phyloP scores from a whole-genome alignment of 2,888 invertebrate genomes.

The Hydrotaea cyrtoneurina region DNA sequence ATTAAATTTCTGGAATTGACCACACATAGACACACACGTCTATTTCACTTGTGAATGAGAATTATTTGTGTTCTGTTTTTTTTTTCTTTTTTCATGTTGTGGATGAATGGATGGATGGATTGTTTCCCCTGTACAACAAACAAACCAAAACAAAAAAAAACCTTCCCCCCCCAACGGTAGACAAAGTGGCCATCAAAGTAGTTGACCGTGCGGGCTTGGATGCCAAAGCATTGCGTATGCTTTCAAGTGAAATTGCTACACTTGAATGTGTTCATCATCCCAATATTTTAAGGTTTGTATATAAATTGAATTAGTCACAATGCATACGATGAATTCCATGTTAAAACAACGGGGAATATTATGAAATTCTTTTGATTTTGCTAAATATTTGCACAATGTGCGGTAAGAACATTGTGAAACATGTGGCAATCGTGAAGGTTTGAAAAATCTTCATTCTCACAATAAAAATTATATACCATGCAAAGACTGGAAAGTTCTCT shows the following conservation, averaged over 20 bases:
- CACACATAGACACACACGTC: neutral
- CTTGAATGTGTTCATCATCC: conserved; percentile 88
- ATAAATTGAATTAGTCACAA: too few relatives aligned
- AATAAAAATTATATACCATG: too few relatives aligned
- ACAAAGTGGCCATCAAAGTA: conserved; percentile 89
- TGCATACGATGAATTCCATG: too few relatives aligned
- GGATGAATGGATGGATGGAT: neutral
- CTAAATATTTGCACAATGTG: too few relatives aligned
- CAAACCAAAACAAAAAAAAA: neutral
- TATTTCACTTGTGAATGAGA: conserved; percentile 1
- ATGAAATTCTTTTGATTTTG: too few relatives aligned
- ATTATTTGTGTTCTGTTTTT: neutral
- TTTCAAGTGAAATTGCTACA: conserved; percentile 85
- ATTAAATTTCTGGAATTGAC: neutral
- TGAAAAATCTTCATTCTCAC: too few relatives aligned
- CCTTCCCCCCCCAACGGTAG: conserved; percentile 82
- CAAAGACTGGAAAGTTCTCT: too few relatives aligned
- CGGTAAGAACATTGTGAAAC: too few relatives aligned
- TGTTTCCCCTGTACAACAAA: neutral
- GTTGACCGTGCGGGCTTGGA: conserved; percentile 87
- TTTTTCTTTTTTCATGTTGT: conserved; percentile 17
- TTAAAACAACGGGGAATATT: too few relatives aligned
- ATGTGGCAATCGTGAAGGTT: too few relatives aligned
- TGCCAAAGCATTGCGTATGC: conserved; percentile 86
- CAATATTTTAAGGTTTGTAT: conserved; percentile 84